Base-by-base conservation (phyloP, 2,888 invertebrate species). In the Belgica antarctica region DNA sequence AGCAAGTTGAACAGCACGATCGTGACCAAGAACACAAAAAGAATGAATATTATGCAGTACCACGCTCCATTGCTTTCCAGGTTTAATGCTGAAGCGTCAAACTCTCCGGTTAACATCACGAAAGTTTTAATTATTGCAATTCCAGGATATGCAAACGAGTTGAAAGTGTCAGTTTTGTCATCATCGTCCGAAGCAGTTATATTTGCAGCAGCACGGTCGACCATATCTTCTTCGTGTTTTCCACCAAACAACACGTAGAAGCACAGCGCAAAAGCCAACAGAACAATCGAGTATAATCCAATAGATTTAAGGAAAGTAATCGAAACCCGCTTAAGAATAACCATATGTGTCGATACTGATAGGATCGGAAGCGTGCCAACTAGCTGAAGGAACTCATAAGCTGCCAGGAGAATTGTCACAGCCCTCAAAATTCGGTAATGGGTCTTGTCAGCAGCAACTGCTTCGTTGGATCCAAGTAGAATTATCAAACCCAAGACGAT, bases 1-100 rank as follows among this genome's bases (percentile, higher is more conserved):
- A 93, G 81, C 46, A 93, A 80, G 80, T 93, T 93, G 75, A 92
- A 87, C 63, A 93, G 78, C 34, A 92, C 91, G 65, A 92, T 91
- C 0, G 91, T 89, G 73, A 93, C 87, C 78, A 91, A 86, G 76
- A 93, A 89, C 2, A 93, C 89, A 75, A 93, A 93, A 1, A 90
- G 81, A 24, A 90, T 82, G 76, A 93, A 92, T 69, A 92, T 84
- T 2, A 89, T 76, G 75, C 89, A 89, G 76, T 90, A 89, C 27
- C 86, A 85, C 5, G 87, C 78, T 8, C 89, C 88, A 63, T 85
- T 82, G 76, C 47, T 10, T 10, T 68, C 68, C 31, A 68, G 24
- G 15, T 28, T 34, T 5, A 68, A 24, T 1, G 52, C 86, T n/a
- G 87, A 84, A 0, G 90, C 90, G 75, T 92, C 92, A 74, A 92